Percentiles rank a stretch among this genome's conserved stretches.
Evolutionary conservation across 1,140 invertebrate species (phyloP).

Genomic region (Pollicipes pollicipes): DNA sequence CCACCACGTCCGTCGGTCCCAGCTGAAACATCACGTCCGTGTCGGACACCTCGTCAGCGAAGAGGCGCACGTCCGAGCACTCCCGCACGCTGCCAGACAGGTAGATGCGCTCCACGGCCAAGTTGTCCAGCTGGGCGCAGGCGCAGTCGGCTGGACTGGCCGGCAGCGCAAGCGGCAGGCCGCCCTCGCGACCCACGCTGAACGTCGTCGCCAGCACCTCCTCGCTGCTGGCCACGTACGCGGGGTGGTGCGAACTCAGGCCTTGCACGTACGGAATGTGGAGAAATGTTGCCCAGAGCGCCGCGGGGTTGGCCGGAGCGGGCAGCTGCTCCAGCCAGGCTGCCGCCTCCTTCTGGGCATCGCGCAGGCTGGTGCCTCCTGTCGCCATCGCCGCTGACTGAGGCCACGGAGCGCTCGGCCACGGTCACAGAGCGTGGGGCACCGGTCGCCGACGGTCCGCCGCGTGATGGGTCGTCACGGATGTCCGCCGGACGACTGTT

Average conservation of each 20-base stretch:
- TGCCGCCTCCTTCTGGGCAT: too few relatives aligned
- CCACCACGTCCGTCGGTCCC: not conserved
- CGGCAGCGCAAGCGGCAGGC: not conserved
- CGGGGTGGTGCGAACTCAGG: not conserved
- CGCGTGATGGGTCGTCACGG: too few relatives aligned
- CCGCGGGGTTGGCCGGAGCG: too few relatives aligned
- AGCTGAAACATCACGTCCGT: not conserved
- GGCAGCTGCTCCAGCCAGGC: too few relatives aligned
- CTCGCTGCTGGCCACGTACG: not conserved
- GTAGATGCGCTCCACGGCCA: not conserved
- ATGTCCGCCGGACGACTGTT: too few relatives aligned
- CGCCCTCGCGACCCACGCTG: not conserved
- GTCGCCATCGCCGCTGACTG: too few relatives aligned
- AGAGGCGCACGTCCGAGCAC: not conserved
- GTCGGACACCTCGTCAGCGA: not conserved
- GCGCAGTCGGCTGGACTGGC: not conserved
- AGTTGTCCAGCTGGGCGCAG: not conserved
- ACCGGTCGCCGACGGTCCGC: too few relatives aligned
- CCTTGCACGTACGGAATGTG: not conserved
- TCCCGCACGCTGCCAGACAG: not conserved
- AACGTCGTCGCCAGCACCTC: not conserved
- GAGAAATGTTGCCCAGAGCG: too few relatives aligned
- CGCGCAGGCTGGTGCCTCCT: too few relatives aligned
- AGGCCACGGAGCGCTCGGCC: too few relatives aligned
- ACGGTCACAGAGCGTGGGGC: too few relatives aligned